These are phyloP conservation scores for Tor tambroides DNA, from an alignment of 2,113 vertebrate genomes.

Conservation along the genomic window DNA sequence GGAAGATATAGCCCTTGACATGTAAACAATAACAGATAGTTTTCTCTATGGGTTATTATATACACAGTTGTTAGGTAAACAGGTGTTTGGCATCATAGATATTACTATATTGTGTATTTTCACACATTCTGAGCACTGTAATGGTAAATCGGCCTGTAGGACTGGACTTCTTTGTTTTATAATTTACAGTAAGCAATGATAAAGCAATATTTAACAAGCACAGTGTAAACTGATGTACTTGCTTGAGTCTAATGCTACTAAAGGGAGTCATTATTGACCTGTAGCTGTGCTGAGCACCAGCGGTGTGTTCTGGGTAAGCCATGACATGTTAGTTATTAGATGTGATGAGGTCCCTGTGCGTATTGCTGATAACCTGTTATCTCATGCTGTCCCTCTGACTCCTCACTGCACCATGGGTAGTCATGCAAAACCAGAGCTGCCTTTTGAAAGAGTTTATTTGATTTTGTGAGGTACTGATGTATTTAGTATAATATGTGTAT, in stretches of 20 bases:
- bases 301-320: slow-evolving; percentile 1
- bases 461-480: slow-evolving; percentile 43
- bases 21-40: neutral
- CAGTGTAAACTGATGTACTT: neutral
- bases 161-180: neutral
- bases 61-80: neutral
- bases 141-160: neutral
- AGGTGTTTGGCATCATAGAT: neutral
- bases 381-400: slow-evolving; percentile 36
- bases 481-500: neutral
- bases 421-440: slow-evolving; percentile 25
- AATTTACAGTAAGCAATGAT: neutral
- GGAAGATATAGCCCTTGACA: neutral
- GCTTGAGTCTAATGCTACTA: neutral
- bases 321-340: slow-evolving; percentile 31
- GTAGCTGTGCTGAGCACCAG: neutral
- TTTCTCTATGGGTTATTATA: neutral
- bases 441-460: slow-evolving; percentile 42
- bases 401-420: slow-evolving; percentile 37
- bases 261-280: slow-evolving; percentile 38
- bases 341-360: slow-evolving; percentile 46
- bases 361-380: slow-evolving; percentile 56
- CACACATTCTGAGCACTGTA: neutral
- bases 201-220: neutral
- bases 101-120: neutral